phyloP scores from a whole-genome alignment of 1,140 invertebrate species.

The Drosophila ambigua region DNA sequence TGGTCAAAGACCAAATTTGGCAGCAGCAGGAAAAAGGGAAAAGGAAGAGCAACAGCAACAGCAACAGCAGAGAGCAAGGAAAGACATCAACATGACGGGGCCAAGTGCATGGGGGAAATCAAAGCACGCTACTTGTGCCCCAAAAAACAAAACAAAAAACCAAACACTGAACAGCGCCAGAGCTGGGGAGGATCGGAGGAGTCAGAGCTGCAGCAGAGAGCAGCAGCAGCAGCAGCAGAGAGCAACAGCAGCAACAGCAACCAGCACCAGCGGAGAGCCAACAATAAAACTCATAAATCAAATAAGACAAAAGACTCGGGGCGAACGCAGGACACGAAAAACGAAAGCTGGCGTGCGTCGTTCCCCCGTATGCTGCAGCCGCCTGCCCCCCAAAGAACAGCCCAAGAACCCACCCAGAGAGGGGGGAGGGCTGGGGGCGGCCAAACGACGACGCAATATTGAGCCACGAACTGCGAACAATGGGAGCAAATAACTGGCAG shows the following conservation, averaged over 20 bases:
- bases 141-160: slow-evolving; percentile 26
- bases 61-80: too few relatives aligned
- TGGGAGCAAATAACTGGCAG: slow-evolving; percentile 80
- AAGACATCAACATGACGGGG: slow-evolving; percentile 21
- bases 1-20: slow-evolving; percentile 65
- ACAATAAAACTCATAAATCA: slow-evolving; percentile 83
- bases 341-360: slow-evolving; percentile 60
- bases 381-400: not conserved
- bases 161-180: not conserved
- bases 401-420: not conserved
- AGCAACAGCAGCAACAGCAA: too few relatives aligned
- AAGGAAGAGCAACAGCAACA: too few relatives aligned
- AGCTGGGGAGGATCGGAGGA: not conserved
- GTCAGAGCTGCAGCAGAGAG: slow-evolving; percentile 29
- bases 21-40: slow-evolving; percentile 13
- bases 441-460: slow-evolving; percentile 67
- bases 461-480: slow-evolving; percentile 77
- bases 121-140: slow-evolving; percentile 66
- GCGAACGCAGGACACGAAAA: slow-evolving; percentile 73
- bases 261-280: slow-evolving; percentile 22
- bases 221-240: slow-evolving; percentile 22
- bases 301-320: slow-evolving; percentile 80
- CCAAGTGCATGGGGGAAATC: slow-evolving; percentile 49
- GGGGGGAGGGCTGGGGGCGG: not conserved
- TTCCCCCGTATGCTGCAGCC: slow-evolving; percentile 11